phyloP scores from a whole-genome alignment of 2,888 invertebrate genomes.

The Cyrtodaria siliqua region DNA sequence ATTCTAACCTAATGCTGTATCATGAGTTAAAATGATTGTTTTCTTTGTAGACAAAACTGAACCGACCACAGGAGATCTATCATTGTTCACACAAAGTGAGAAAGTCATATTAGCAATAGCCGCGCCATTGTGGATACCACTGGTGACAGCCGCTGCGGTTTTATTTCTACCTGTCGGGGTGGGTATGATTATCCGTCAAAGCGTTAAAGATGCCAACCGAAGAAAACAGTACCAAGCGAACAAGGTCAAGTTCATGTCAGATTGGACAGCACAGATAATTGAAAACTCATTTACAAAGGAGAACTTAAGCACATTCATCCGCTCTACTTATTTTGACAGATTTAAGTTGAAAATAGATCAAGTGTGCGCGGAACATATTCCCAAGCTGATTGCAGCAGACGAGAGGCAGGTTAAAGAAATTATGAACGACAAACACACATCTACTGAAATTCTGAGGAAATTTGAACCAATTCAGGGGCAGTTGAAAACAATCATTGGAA shows the following conservation, averaged over 20 bases:
- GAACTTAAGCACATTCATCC: constrained; percentile 28
- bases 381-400: constrained; percentile 60
- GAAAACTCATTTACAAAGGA: constrained; percentile 25
- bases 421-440: constrained; percentile 50
- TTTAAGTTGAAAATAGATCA: constrained; percentile 47
- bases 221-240: constrained; percentile 39
- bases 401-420: constrained; percentile 53
- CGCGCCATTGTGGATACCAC: constrained; percentile 66
- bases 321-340: constrained; percentile 34
- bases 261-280: constrained; percentile 49
- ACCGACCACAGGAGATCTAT: too few relatives aligned
- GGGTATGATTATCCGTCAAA: constrained; percentile 56
- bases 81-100: constrained; percentile 55
- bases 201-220: constrained; percentile 33
- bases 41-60: too few relatives aligned
- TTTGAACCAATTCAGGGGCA: constrained; percentile 48
- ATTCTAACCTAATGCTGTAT: too few relatives aligned
- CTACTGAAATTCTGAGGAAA: constrained; percentile 46
- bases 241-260: constrained; percentile 48
- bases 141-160: constrained; percentile 56
- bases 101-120: constrained; percentile 57
- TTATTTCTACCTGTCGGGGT: constrained; percentile 62
- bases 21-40: too few relatives aligned
- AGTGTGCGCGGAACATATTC: constrained; percentile 60
- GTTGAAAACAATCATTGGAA: constrained; percentile 45